Evolutionary conservation across 2,797 vertebrate species (phyloP), one percentile per base, ranked within the genome.

Genomic region (Molossus alvarezi): DNA sequence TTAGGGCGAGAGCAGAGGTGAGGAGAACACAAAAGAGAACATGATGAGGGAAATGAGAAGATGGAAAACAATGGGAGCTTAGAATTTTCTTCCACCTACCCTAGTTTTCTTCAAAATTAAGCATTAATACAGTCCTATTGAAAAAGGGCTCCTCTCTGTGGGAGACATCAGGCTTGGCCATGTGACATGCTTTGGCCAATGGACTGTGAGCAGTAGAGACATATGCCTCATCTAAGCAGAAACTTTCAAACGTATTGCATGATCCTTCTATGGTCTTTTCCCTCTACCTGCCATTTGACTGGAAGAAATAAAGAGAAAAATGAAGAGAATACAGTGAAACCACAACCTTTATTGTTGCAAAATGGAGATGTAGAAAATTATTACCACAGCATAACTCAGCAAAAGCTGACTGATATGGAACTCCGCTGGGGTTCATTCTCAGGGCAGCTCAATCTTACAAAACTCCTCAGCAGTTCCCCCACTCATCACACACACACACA

Each of bases 291-390:
- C 41, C 51, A 83, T 88, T 57, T 91, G 15, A 13, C 25, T 88
- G 88, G 8, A 15, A 85, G 84, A 62, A 73, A 90, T 58, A 27
- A 71, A 84, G 41, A 85, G 21, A 37, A n/a, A 76, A 76, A 77
- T 67, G 6, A 72, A 75, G 21, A 45, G 65, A 45, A 8, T 4
- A 73, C 1, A 79, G 37, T 6, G 73, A 27, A 64, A 58, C 5
- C 14, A 58, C 5, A 60, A 57, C 8, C 2, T 72, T 60, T 27
- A 37, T 21, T 48, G 5, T 80, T 88, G n/a, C 4, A 58, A 84
- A 75, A 37, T 33, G 8, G 29, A 60, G 8, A 62, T 9, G 71
- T 60, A 11, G n/a, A 15, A 18, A 4, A 11, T 69, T 51, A 67
- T 88, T 85, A 48, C 10, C 6, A 53, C 15, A 81, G 21, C 0